A percentile compares a stretch with the other conserved stretches of the same genome.
Conservation (phyloP, 2,797 vertebrate genomes). For the Pantherophis alleghaniensis region DNA sequence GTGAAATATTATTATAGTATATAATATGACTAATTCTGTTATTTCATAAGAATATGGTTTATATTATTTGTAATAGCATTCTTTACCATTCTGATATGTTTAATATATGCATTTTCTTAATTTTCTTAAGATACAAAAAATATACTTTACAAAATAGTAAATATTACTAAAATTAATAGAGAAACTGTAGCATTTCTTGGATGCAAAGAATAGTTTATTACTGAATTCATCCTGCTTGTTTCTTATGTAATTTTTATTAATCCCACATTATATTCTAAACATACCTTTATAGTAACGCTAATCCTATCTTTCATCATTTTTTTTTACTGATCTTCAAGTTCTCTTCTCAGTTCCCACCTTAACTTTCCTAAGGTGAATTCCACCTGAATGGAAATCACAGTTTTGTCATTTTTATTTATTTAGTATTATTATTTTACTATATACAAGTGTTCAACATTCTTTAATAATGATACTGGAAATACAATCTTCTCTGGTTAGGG, state of each 20-base stretch:
- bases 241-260: too few relatives aligned
- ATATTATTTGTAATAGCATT: background rate
- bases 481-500: too few relatives aligned
- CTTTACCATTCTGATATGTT: background rate
- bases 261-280: too few relatives aligned
- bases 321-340: background rate
- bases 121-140: too few relatives aligned
- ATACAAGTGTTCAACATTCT: background rate
- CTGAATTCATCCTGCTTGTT: too few relatives aligned
- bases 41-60: background rate
- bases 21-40: background rate
- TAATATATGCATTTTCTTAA: background rate
- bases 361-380: background rate
- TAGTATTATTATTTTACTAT: background rate
- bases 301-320: background rate
- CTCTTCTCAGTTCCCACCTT: background rate
- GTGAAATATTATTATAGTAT: background rate
- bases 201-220: background rate
- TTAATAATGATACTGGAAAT: too few relatives aligned
- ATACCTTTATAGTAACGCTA: background rate
- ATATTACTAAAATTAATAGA: background rate
- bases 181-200: background rate
- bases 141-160: too few relatives aligned
- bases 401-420: background rate
- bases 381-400: background rate